phyloP scores from a whole-genome alignment of 2,888 invertebrate genomes.

The Mechanitis mazaeus region DNA sequence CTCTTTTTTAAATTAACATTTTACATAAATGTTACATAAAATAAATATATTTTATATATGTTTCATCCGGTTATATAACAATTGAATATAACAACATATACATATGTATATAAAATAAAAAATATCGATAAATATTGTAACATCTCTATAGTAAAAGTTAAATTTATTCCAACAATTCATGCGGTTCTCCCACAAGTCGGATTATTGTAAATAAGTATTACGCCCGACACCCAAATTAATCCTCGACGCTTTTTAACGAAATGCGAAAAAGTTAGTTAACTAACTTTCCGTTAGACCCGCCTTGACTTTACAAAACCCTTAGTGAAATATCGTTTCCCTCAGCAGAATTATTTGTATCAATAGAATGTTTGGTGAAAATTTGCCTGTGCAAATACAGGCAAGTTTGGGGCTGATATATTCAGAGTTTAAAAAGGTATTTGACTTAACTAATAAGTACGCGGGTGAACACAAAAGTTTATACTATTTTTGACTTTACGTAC shows the following conservation, averaged over 20 bases:
- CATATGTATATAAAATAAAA: constrained; percentile 23
- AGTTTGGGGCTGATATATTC: constrained; percentile 45
- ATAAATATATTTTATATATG: no score
- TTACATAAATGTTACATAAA: no score
- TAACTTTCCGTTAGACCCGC: constrained; percentile 48
- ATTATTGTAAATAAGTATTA: constrained; percentile 76
- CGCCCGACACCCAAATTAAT: constrained; percentile 67
- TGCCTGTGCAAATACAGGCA: constrained; percentile 58
- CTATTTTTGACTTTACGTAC: constrained; percentile 17
- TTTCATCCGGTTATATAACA: no score
- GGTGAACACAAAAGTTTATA: constrained; percentile 41
- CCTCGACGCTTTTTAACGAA: constrained; percentile 64
- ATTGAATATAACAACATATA: background rate
- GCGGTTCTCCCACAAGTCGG: constrained; percentile 61
- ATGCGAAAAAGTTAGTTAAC: constrained; percentile 68
- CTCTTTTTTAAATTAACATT: no score
- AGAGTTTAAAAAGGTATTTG: constrained; percentile 70
- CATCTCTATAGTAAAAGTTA: constrained; percentile 27
- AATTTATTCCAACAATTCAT: constrained; percentile 69
- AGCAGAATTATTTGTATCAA: constrained; percentile 70
- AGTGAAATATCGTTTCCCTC: constrained; percentile 62
- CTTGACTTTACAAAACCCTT: constrained; percentile 50
- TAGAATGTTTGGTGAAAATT: constrained; percentile 63
- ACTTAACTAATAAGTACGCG: constrained; percentile 69
- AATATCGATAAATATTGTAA: constrained; percentile 30